Percentiles rank a stretch among this genome's conserved stretches.
These are phyloP conservation scores for Chamaea fasciata DNA, from an alignment of 2,113 vertebrate species.

Conservation along the genomic window DNA sequence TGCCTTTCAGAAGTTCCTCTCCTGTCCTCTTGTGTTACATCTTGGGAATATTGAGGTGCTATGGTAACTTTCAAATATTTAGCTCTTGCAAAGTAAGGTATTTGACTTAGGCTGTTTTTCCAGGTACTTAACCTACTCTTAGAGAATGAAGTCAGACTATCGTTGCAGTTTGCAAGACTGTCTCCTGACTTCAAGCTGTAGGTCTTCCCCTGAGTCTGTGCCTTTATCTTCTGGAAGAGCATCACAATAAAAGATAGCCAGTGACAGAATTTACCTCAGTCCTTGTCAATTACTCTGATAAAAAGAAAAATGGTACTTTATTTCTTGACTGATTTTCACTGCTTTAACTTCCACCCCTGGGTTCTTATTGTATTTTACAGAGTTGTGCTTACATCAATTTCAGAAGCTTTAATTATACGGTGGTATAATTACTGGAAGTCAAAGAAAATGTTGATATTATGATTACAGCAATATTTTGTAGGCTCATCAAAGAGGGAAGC, in stretches of 20 bases:
- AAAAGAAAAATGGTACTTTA: neutral
- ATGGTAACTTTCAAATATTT: conserved; percentile 68
- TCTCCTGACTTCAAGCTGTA: neutral
- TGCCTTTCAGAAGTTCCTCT: conserved; percentile 30
- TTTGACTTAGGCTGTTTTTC: conserved; percentile 61
- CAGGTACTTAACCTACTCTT: conserved; percentile 56
- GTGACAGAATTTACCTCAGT: neutral
- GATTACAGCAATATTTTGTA: conserved; percentile 1
- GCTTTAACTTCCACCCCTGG: neutral
- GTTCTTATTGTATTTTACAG: neutral
- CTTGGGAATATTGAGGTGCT: conserved; percentile 59
- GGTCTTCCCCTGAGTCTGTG: neutral
- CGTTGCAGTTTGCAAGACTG: neutral
- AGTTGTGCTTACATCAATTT: conserved; percentile 5
- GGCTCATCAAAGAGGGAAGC: neutral
- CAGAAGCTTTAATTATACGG: neutral
- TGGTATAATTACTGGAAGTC: conserved; percentile 29
- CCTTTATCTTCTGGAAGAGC: neutral
- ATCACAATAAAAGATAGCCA: neutral
- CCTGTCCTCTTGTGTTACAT: conserved; percentile 47
- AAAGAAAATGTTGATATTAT: neutral
- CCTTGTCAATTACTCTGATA: neutral
- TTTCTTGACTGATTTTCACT: conserved; percentile 4
- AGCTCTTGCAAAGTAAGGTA: conserved; percentile 53
- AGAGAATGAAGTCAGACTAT: conserved; percentile 1